Percentiles rank a stretch among this genome's conserved stretches.
These are phyloP conservation scores for Carterocephalus palaemon DNA, from an alignment of 2,888 invertebrate genomes.

Conservation along the genomic window DNA sequence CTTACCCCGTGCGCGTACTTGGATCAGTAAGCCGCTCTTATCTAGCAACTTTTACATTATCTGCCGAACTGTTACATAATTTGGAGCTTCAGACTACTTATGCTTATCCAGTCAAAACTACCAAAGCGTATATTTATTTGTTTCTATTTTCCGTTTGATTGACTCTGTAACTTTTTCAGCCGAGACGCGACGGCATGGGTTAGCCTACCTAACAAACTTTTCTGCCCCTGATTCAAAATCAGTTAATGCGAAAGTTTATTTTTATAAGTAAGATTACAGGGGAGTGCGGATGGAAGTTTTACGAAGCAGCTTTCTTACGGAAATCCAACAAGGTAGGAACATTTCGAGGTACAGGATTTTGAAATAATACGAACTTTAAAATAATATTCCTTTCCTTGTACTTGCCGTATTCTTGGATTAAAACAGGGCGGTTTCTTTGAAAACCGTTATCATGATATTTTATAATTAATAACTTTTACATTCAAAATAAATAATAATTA, in stretches of 20 bases:
- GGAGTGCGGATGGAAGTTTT: slow-evolving; percentile 70
- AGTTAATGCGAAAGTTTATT: slow-evolving; percentile 80
- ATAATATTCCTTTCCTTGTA: slow-evolving; percentile 62
- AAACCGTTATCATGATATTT: too few species aligned
- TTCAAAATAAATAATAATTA: not conserved
- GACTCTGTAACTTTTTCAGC: slow-evolving; percentile 59
- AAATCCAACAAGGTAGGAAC: slow-evolving; percentile 72
- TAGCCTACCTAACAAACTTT: slow-evolving; percentile 64
- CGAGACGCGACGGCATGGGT: slow-evolving; percentile 51
- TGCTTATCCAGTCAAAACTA: slow-evolving; percentile 74
- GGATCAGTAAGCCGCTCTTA: slow-evolving; percentile 62
- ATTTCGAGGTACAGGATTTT: slow-evolving; percentile 59
- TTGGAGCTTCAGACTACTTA: slow-evolving; percentile 63
- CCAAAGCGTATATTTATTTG: slow-evolving; percentile 72
- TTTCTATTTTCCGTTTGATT: slow-evolving; percentile 74
- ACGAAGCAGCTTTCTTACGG: slow-evolving; percentile 69
- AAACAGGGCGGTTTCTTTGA: not conserved
- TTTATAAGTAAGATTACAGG: slow-evolving; percentile 80
- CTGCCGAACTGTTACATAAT: slow-evolving; percentile 67
- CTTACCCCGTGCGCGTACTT: slow-evolving; percentile 49
- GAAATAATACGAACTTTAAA: slow-evolving; percentile 75
- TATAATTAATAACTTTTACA: too few species aligned
- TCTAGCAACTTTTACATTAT: slow-evolving; percentile 73
- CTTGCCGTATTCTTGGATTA: slow-evolving; percentile 52
- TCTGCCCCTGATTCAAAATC: slow-evolving; percentile 73